A percentile compares a stretch with the other conserved stretches of the same genome.
These are phyloP conservation scores for Zaprionus lineosus DNA, from an alignment of 2,888 invertebrate genomes.

Conservation along the genomic window DNA sequence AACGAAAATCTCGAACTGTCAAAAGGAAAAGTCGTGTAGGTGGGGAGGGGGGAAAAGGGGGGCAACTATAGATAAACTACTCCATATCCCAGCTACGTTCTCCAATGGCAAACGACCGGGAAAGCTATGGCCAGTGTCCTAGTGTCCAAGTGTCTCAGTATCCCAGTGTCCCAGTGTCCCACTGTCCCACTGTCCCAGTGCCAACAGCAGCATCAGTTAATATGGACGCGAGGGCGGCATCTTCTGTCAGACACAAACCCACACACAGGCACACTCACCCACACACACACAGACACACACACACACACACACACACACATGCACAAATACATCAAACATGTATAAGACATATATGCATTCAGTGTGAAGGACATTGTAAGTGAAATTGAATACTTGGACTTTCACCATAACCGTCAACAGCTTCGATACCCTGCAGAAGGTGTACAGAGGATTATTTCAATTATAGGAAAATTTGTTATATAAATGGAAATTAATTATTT, in stretches of 20 bases:
- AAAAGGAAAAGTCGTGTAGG: conserved; percentile 17
- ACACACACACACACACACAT: neutral
- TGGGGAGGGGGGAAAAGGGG: conserved; percentile 1
- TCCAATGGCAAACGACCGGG: neutral
- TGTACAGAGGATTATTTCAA: neutral
- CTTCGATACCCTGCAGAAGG: neutral
- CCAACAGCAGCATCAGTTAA: conserved; percentile 47
- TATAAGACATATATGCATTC: conserved; percentile 33
- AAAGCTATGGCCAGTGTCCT: neutral
- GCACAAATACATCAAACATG: neutral
- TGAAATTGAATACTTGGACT: conserved; percentile 61
- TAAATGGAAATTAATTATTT: too few species aligned
- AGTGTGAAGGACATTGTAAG: conserved; percentile 69
- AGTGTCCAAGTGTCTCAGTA: conserved; percentile 15
- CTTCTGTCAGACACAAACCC: conserved; percentile 12
- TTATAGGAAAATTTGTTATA: too few species aligned
- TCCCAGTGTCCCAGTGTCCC: neutral
- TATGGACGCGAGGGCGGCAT: conserved; percentile 41
- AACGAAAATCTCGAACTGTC: conserved; percentile 63
- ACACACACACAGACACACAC: conserved; percentile 1
- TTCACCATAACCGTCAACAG: conserved; percentile 21
- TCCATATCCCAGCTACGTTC: conserved; percentile 26
- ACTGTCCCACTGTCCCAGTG: conserved; percentile 18
- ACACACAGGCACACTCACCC: conserved; percentile 4
- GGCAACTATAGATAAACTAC: conserved; percentile 69